Evolutionary conservation across 2,113 vertebrate species (phyloP), one percentile per base, ranked within the genome.

Genomic region (Muscicapa adusta): DNA sequence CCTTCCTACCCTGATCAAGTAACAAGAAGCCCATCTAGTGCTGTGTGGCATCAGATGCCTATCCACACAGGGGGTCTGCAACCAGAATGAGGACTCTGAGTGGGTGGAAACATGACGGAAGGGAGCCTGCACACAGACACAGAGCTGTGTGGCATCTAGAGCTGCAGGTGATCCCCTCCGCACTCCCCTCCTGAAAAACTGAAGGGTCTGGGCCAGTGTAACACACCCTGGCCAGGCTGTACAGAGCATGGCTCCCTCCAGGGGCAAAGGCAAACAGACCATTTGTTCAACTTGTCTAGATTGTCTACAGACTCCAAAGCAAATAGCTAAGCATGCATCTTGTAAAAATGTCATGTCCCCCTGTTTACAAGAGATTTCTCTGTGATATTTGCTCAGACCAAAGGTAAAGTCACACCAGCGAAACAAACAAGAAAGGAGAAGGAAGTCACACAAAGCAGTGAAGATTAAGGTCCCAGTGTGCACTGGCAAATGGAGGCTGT

Each of bases 301-400:
- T 73, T 81, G 81, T 83, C 74, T 85, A 18, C 19, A 51, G 67
- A 67, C 79, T 96, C 92, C 92, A 96, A 88, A 96, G 82, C 94
- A 97, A 97, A 95, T 56, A 97, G 50, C 71, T 79, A 87, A 95
- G 67, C 87, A 80, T 34, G 83, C 33, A 54, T 89, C 90, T 95
- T 88, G 93, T 93, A 88, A 96, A 96, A 96, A 95, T 73, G 70
- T 92, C 89, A 95, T 93, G 80, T 78, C 45, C 4, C 60, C 73
- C 77, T 97, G 78, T 96, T 96, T 96, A 94, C 91, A 93, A 70
- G 89, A 95, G 94, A 85, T 71, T 95, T 91, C 91, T 87, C 57
- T 53, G 45, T 91, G 89, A 78, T 91, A 92, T 96, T 97, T 97
- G 70, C 56, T 97, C 65, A 96, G 88, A 97, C 89, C 89, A 14